Base-by-base conservation (phyloP, 2,888 invertebrate genomes). In the Dicranocentrus wangi region DNA sequence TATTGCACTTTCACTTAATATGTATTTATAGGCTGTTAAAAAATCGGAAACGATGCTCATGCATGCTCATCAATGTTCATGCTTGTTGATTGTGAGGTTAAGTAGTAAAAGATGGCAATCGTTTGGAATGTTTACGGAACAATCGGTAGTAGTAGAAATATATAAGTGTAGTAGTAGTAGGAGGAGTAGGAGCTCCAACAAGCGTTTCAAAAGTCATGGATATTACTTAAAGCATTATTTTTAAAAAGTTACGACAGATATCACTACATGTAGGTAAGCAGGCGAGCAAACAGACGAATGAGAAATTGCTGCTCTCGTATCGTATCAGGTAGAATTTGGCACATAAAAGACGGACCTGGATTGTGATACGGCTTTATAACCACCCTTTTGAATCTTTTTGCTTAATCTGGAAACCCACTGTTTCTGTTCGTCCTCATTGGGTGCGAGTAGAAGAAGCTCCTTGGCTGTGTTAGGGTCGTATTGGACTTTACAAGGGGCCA, bases 381-480 rank as follows among this genome's bases (percentile, higher is more conserved):
- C 96, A 90, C 94, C 93, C 89, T 95, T 95, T 91, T 96, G 95
- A 89, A 98, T 95, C 90, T 96, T 95, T 88, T 95, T 94, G 88
- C 95, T 94, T 76, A 98, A 92, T 87, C 96, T 92, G 85, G 93
- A 92, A 86, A 98, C 97, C 98, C 98, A 99, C 88, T 93, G 92
- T 87, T 95, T 94, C 90, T 98, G 98, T 85, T 96, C 96, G 86
- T 95, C 95, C 82, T 92, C 91, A 85, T 93, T 93, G 72, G 93
- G 91, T 82, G 98, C 97, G 88, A 98, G 91, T 87, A 98, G 91
- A 87, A 99, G 91, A 90, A 99, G 91, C 90, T 99, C 98, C 88
- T 97, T 95, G 88, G 98, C 97, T 88, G 93, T 93, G 87, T 94
- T 94, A 84, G 96, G 95, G 91, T 98, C 98, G 87, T 95, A 96